Conservation (phyloP, 1,140 invertebrate genomes). For the Wiebesia pumilae region DNA sequence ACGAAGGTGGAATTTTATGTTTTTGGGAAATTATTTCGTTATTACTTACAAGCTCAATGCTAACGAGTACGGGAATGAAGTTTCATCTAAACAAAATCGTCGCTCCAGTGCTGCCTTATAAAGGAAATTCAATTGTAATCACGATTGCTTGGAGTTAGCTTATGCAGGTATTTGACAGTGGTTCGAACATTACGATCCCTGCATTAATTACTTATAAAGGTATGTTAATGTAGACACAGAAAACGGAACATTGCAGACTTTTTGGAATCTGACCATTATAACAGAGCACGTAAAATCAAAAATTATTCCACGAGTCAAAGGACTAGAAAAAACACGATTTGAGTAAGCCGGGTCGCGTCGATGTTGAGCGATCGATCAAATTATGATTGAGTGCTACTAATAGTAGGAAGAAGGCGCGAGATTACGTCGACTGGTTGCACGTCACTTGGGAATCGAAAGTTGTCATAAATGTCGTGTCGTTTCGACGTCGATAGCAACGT, state of each 20-base stretch:
- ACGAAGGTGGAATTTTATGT: too few species aligned
- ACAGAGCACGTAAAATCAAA: not conserved
- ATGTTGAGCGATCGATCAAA: constrained; percentile 25
- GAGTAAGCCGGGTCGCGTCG: not conserved
- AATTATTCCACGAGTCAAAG: not conserved
- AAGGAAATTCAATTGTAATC: too few species aligned
- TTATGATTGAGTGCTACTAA: constrained; percentile 41
- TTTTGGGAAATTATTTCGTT: too few species aligned
- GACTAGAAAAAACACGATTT: not conserved
- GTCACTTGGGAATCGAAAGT: constrained; percentile 33
- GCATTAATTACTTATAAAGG: not conserved
- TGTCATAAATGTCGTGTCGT: constrained; percentile 30
- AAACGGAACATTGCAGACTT: not conserved
- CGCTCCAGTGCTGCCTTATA: too few species aligned
- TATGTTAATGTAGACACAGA: not conserved
- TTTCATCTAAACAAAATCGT: too few species aligned
- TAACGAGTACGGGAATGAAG: too few species aligned
- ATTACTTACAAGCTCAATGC: too few species aligned
- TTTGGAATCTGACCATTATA: not conserved
- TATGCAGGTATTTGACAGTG: not conserved
- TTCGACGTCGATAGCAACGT: not conserved
- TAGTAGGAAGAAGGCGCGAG: constrained; percentile 23
- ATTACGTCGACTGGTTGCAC: not conserved
- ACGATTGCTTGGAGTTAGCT: not conserved
- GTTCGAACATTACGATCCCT: not conserved